These are phyloP conservation scores for Syngnathus scovelli DNA, from an alignment of 2,113 vertebrate species.

Conservation along the genomic window DNA sequence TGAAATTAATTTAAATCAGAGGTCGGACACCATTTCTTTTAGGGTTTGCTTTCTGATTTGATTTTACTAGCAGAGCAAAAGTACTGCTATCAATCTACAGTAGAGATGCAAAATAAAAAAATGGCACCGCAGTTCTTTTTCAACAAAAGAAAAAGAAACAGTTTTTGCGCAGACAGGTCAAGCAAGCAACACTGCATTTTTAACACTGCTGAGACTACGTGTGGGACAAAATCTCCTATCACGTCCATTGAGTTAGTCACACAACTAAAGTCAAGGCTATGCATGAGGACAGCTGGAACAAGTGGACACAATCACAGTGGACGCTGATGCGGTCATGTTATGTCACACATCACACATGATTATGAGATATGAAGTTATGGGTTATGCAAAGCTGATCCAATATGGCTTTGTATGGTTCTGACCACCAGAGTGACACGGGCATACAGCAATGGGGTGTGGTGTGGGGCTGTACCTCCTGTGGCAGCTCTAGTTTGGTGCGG, in stretches of 20 bases:
- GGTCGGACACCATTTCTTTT: not conserved
- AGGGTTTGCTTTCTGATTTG: not conserved
- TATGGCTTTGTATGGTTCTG: not conserved
- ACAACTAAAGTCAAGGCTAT: not conserved
- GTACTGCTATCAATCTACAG: not conserved
- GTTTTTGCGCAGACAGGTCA: not conserved
- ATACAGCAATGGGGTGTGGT: not conserved
- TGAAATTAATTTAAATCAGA: not conserved
- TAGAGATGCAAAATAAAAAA: not conserved
- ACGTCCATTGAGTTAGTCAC: not conserved
- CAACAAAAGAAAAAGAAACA: not conserved
- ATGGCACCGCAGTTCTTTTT: not conserved
- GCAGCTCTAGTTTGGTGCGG: conserved; percentile 91
- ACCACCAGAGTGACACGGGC: no score
- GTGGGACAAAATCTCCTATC: not conserved
- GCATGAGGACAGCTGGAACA: not conserved
- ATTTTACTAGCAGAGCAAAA: not conserved
- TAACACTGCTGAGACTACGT: not conserved
- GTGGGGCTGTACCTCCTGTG: conserved; percentile 81
- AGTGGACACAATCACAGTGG: not conserved
- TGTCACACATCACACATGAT: not conserved
- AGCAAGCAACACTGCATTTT: not conserved
- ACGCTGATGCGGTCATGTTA: not conserved
- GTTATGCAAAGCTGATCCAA: not conserved
- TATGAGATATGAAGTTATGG: not conserved